phyloP scores from a whole-genome alignment of 2,888 invertebrate genomes.

The Tachina lurida region DNA sequence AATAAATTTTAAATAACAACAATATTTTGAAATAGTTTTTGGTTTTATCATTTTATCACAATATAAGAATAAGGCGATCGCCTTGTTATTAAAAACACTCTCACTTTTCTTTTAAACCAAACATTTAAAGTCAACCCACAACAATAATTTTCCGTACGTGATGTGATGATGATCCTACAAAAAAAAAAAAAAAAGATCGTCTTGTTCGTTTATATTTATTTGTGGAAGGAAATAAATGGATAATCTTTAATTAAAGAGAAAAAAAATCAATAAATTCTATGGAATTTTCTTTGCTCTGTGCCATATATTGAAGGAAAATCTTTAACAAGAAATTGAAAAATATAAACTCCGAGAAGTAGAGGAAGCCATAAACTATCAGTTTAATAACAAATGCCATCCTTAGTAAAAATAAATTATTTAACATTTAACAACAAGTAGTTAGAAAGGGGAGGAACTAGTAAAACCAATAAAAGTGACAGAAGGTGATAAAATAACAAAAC shows the following conservation, averaged over 20 bases:
- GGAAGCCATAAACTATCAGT: slow-evolving; percentile 69
- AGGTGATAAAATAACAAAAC: slow-evolving; percentile 80
- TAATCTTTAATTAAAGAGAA: background rate
- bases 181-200: slow-evolving; percentile 46
- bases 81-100: slow-evolving; percentile 58
- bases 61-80: slow-evolving; percentile 4
- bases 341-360: slow-evolving; percentile 39
- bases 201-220: slow-evolving; percentile 41
- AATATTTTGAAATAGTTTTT: background rate
- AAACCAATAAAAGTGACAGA: slow-evolving; percentile 73
- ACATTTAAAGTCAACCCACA: slow-evolving; percentile 48
- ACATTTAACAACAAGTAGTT: slow-evolving; percentile 24
- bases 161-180: slow-evolving; percentile 16
- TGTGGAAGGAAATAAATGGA: slow-evolving; percentile 61
- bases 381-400: slow-evolving; percentile 16
- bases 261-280: slow-evolving; percentile 54
- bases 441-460: slow-evolving; percentile 51
- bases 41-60: background rate
- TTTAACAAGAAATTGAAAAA: slow-evolving; percentile 58
- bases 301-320: slow-evolving; percentile 42
- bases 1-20: slow-evolving; percentile 29
- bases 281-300: slow-evolving; percentile 19
- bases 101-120: slow-evolving; percentile 59
- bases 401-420: background rate
- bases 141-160: slow-evolving; percentile 55